These are phyloP conservation scores for Abrostola triplasia DNA, from an alignment of 2,888 invertebrate species.

Conservation along the genomic window DNA sequence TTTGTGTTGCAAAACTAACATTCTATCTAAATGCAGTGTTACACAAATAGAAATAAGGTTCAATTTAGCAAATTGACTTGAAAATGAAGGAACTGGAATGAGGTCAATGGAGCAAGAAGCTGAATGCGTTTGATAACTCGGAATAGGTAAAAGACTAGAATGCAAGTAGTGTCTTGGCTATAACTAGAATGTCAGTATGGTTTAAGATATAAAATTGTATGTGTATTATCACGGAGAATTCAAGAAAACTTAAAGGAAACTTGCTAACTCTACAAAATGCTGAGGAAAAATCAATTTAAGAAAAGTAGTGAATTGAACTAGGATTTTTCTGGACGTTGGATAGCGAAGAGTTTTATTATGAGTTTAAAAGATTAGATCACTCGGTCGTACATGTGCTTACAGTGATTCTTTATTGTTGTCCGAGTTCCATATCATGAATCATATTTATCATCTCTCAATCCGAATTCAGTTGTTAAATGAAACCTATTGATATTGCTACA, in stretches of 20 bases:
- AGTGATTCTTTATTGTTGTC: no score
- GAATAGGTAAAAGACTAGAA: slow-evolving; percentile 54
- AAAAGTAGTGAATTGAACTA: neutral
- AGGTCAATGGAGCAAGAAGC: slow-evolving; percentile 83
- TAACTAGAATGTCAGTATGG: slow-evolving; percentile 50
- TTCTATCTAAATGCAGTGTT: slow-evolving; percentile 52
- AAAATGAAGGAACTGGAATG: slow-evolving; percentile 56
- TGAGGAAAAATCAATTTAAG: neutral
- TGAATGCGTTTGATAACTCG: slow-evolving; percentile 74
- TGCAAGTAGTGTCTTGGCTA: slow-evolving; percentile 24
- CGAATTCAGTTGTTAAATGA: no score
- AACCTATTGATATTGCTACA: no score
- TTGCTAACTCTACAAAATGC: neutral
- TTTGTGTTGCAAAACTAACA: slow-evolving; percentile 57
- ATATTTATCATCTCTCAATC: no score
- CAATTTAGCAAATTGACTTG: slow-evolving; percentile 38
- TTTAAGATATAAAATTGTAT: slow-evolving; percentile 24
- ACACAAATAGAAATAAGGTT: slow-evolving; percentile 44
- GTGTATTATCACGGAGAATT: neutral
- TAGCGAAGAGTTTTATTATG: no score
- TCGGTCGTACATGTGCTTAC: no score
- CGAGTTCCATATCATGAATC: no score
- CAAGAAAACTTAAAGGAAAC: slow-evolving; percentile 1
- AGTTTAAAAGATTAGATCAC: neutral
- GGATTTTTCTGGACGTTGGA: neutral